A percentile compares a stretch with the other conserved stretches of the same genome.
These are phyloP conservation scores for Cecropterus lyciades DNA, from an alignment of 1,140 invertebrate species.

Conservation along the genomic window DNA sequence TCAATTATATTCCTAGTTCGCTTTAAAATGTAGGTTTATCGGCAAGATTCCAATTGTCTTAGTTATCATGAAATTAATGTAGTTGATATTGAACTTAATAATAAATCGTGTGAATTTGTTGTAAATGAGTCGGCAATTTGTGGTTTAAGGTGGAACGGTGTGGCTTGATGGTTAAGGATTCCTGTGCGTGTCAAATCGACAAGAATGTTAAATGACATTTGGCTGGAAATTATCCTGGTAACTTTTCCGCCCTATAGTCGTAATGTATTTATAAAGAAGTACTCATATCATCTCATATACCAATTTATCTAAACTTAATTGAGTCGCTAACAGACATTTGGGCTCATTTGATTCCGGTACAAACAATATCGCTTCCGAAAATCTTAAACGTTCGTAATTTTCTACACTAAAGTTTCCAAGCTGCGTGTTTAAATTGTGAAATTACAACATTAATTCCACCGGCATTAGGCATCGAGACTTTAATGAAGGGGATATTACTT, in stretches of 20 bases:
- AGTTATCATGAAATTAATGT: slow-evolving; percentile 77
- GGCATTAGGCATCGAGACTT: slow-evolving; percentile 1
- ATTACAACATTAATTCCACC: slow-evolving; percentile 48
- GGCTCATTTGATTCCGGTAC: slow-evolving; percentile 49
- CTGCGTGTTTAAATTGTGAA: slow-evolving; percentile 51
- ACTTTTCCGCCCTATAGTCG: background rate
- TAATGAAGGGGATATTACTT: background rate
- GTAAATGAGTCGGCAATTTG: slow-evolving; percentile 51
- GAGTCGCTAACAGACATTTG: slow-evolving; percentile 59
- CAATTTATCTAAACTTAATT: slow-evolving; percentile 62
- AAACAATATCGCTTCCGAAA: slow-evolving; percentile 47
- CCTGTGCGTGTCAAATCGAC: slow-evolving; percentile 53
- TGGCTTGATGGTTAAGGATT: slow-evolving; percentile 49
- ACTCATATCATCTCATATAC: slow-evolving; percentile 42
- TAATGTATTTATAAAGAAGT: background rate
- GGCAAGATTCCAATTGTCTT: slow-evolving; percentile 80
- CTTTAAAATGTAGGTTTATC: slow-evolving; percentile 80
- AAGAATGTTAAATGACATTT: background rate
- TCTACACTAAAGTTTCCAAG: slow-evolving; percentile 46
- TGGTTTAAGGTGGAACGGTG: slow-evolving; percentile 74
- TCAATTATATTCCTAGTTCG: slow-evolving; percentile 83
- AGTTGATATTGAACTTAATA: slow-evolving; percentile 63
- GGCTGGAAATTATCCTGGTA: background rate
- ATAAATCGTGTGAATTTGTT: slow-evolving; percentile 53
- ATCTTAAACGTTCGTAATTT: slow-evolving; percentile 59